Percentiles rank a stretch among this genome's conserved stretches.
Conservation (phyloP, 2,888 invertebrate species). For the Drosophila neotestacea region DNA sequence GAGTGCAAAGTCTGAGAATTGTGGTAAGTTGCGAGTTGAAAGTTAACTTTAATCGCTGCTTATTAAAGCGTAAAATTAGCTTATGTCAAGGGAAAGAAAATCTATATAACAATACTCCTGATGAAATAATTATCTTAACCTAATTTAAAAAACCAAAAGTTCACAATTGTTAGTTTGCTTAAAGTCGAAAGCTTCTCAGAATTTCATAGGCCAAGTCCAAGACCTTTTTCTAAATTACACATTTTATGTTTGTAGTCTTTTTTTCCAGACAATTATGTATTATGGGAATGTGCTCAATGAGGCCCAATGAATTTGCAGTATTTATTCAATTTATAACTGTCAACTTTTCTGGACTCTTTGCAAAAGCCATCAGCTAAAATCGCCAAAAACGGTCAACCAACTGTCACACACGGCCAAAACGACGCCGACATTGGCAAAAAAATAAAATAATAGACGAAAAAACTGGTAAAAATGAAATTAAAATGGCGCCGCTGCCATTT, state of each 20-base stretch:
- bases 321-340: slow-evolving; percentile 50
- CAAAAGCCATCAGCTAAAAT: slow-evolving; percentile 59
- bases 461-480: slow-evolving; percentile 68
- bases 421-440: slow-evolving; percentile 55
- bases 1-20: slow-evolving; percentile 13
- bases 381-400: slow-evolving; percentile 60
- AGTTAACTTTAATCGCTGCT: slow-evolving; percentile 32
- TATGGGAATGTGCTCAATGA: slow-evolving; percentile 21
- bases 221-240: not conserved
- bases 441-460: slow-evolving; percentile 20
- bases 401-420: slow-evolving; percentile 66
- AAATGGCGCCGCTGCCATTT: slow-evolving; percentile 71
- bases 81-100: no score
- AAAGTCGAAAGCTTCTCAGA: not conserved
- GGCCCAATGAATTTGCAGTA: slow-evolving; percentile 36
- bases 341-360: slow-evolving; percentile 25
- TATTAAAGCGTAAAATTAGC: not conserved
- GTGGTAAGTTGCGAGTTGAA: slow-evolving; percentile 11
- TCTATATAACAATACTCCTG: no score
- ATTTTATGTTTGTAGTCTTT: slow-evolving; percentile 2
- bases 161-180: not conserved
- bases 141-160: no score
- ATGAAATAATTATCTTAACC: no score
- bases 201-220: not conserved
- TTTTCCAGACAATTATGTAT: slow-evolving; percentile 15